Conservation (phyloP, 2,888 invertebrate genomes). For the Noctua comes region DNA sequence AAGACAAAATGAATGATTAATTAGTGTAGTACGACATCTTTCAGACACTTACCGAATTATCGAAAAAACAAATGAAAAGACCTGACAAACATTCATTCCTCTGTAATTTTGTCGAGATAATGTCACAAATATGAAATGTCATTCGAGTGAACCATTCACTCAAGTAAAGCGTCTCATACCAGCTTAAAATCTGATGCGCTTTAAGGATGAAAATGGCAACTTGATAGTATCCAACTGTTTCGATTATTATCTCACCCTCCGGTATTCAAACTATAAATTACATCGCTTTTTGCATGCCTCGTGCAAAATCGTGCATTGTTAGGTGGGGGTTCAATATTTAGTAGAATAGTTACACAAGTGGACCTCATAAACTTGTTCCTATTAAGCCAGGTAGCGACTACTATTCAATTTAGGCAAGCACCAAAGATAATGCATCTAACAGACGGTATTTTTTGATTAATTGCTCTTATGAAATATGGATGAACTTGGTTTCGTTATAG, state of each 20-base stretch:
- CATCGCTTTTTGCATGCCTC: constrained; percentile 78
- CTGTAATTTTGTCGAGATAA: neutral
- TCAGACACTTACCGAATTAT: neutral
- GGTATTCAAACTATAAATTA: constrained; percentile 78
- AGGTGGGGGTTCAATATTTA: constrained; percentile 78
- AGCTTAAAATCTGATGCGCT: neutral
- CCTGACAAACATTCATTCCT: neutral
- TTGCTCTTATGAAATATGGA: constrained; percentile 44
- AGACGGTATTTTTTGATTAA: constrained; percentile 34
- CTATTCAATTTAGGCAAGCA: constrained; percentile 60
- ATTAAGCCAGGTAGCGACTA: constrained; percentile 65
- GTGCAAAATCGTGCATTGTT: constrained; percentile 78
- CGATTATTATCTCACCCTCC: constrained; percentile 60
- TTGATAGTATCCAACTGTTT: constrained; percentile 36
- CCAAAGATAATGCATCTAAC: constrained; percentile 50
- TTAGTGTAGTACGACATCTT: neutral
- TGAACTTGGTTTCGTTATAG: constrained; percentile 25
- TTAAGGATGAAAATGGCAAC: constrained; percentile 36
- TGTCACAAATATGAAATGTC: neutral
- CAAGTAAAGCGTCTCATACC: neutral
- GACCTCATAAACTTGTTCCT: constrained; percentile 75
- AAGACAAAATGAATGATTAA: neutral
- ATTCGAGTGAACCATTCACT: neutral
- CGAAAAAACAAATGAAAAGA: neutral
- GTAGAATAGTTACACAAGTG: constrained; percentile 81